phyloP scores from a whole-genome alignment of 1,140 invertebrate species.

The Hyposmocoma kahamanoa region DNA sequence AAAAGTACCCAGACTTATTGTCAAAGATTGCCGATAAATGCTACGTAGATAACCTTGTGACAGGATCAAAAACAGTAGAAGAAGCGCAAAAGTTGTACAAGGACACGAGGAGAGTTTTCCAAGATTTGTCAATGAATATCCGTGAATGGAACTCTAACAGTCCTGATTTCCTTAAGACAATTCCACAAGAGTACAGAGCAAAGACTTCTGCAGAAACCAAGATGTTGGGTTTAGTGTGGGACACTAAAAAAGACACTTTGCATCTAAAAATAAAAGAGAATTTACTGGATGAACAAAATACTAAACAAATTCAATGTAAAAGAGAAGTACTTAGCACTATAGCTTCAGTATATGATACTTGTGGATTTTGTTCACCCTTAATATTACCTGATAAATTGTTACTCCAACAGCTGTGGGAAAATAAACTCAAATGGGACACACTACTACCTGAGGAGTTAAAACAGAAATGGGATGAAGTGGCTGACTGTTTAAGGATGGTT shows the following conservation, averaged over 20 bases:
- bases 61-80: constrained; percentile 5
- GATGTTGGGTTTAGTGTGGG: constrained; percentile 11
- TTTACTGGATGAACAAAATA: not conserved
- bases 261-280: constrained; percentile 5
- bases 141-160: constrained; percentile 18
- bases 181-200: constrained; percentile 7
- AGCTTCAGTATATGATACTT: constrained; percentile 21
- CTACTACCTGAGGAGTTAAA: constrained; percentile 6
- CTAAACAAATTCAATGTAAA: not conserved
- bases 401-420: constrained; percentile 21
- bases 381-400: constrained; percentile 20
- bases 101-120: constrained; percentile 10
- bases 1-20: constrained; percentile 1
- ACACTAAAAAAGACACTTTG: constrained; percentile 6
- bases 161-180: constrained; percentile 5
- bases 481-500: constrained; percentile 1
- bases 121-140: constrained; percentile 20
- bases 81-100: constrained; percentile 15
- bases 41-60: constrained; percentile 24
- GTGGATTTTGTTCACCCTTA: constrained; percentile 17
- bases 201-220: constrained; percentile 9
- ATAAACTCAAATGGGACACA: constrained; percentile 17
- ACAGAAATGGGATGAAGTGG: constrained; percentile 11
- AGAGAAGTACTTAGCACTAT: constrained; percentile 11
- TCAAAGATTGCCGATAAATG: constrained; percentile 13